Percentiles rank a stretch among this genome's conserved stretches.
Evolutionary conservation across 2,113 vertebrate genomes (phyloP).

Genomic region (Spea multiplicata): DNA sequence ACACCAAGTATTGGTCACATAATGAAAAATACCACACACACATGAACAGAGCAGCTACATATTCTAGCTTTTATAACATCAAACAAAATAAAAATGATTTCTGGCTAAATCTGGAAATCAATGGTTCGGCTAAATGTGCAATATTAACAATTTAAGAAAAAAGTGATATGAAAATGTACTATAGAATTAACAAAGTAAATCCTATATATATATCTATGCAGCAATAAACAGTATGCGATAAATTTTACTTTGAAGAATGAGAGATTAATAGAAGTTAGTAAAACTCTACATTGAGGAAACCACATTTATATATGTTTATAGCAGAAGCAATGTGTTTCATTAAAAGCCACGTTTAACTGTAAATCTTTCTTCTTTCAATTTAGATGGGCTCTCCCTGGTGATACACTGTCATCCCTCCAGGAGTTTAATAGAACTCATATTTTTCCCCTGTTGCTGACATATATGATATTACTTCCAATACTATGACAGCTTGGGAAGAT

Average conservation of each 20-base stretch:
- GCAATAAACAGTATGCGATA: not conserved
- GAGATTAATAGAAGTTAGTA: not conserved
- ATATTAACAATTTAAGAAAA: no score
- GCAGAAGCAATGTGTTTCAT: slow-evolving; percentile 18
- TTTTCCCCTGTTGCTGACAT: slow-evolving; percentile 44
- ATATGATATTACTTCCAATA: slow-evolving; percentile 41
- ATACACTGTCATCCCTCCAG: slow-evolving; percentile 22
- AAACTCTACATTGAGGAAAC: slow-evolving; percentile 10
- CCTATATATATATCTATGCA: not conserved
- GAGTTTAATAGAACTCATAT: slow-evolving; percentile 45
- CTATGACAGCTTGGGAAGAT: slow-evolving; percentile 30
- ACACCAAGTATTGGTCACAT: no score
- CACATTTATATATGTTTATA: slow-evolving; percentile 13
- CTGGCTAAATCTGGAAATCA: no score
- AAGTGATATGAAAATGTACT: no score
- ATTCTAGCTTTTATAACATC: no score
- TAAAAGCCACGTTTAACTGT: slow-evolving; percentile 26
- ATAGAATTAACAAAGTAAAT: not conserved
- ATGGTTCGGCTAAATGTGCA: no score
- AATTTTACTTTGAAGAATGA: slow-evolving; percentile 29
- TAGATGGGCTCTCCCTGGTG: slow-evolving; percentile 23
- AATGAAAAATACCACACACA: no score
- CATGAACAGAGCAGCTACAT: no score
- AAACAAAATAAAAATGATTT: no score
- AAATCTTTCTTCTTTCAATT: slow-evolving; percentile 17